A percentile compares a stretch with the other conserved stretches of the same genome.
These are phyloP conservation scores for Drosophila biarmipes DNA, from an alignment of 1,140 invertebrate species.

Conservation along the genomic window DNA sequence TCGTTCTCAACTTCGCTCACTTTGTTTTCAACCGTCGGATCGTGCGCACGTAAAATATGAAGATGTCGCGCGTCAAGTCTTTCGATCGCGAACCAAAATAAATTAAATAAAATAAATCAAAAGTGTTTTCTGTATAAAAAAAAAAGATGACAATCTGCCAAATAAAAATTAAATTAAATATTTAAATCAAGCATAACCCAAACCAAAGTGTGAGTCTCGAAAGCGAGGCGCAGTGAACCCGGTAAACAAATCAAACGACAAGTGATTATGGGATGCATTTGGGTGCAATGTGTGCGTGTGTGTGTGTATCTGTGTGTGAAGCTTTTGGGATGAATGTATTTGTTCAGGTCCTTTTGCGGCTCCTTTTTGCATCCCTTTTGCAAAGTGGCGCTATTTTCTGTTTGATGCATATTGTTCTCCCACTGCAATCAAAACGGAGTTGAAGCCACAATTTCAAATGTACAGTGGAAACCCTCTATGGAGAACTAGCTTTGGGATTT, in stretches of 20 bases:
- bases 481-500: too few species aligned
- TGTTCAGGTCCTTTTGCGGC: conserved; percentile 29
- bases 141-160: conserved; percentile 4
- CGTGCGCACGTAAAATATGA: conserved; percentile 8
- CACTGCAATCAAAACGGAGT: conserved; percentile 47
- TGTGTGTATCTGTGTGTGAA: conserved; percentile 5
- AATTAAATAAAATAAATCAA: background rate
- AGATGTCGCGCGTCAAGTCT: conserved; percentile 1
- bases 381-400: conserved; percentile 51
- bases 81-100: conserved; percentile 5
- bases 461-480: conserved; percentile 10
- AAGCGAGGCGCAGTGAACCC: conserved; percentile 16
- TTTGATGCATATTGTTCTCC: conserved; percentile 41
- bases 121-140: background rate
- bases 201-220: background rate
- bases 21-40: conserved; percentile 4
- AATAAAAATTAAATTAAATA: background rate
- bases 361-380: conserved; percentile 37
- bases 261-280: conserved; percentile 27
- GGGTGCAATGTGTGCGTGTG: conserved; percentile 1
- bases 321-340: conserved; percentile 9
- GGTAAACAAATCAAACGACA: conserved; percentile 37
- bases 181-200: background rate
- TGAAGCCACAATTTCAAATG: conserved; percentile 13
- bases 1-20: conserved; percentile 1